Base-by-base conservation (phyloP, 2,888 invertebrate genomes). In the Megamerina dolium region DNA sequence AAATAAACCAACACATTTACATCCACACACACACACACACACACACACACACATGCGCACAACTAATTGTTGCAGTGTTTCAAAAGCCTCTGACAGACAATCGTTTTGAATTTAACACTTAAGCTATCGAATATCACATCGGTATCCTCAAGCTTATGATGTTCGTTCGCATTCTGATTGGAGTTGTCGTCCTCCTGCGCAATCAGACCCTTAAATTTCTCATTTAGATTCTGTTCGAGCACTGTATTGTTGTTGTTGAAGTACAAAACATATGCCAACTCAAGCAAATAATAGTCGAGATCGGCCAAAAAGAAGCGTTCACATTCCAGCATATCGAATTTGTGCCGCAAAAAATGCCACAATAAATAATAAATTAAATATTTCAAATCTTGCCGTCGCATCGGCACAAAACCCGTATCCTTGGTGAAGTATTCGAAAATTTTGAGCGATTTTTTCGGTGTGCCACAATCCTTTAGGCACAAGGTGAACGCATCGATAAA, bases 371-470 rank as follows among this genome's bases (percentile, higher is more conserved):
- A 70, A 46, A 72, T 71, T 38, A 70, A 64, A 55, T 63, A 68
- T 57, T 72, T 70, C 27, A 72, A 59, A 49, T 72, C 71, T 37
- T 68, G 60, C 4, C 68, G 59, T 43, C 64, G 59, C 56, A 71
- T 58, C 12, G 72, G 72, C 42, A 72, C 70, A 42, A 70, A 68
- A 43, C 68, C 68, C 16, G 70, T 66, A 42, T 72, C 72, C 58
- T 71, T 72, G 53, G 71, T 71, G 45, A 72, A 72, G 55, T 70
- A 71, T 58, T 72, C 72, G 46, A 72, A 72, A 9, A 72, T 57
- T 59, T 70, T 70, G 1, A 71, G 57, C 4, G 70, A 60, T 37
- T 65, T 65, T 38, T 61, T 56, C 27, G 64, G 55, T 29, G 42
- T 65, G 35, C 57, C 57, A 38, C 68, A 66, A 48, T 61, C 63